A percentile compares a stretch with the other conserved stretches of the same genome.
phyloP scores from a whole-genome alignment of 2,888 invertebrate genomes.

The Nephrotoma guestfalica region DNA sequence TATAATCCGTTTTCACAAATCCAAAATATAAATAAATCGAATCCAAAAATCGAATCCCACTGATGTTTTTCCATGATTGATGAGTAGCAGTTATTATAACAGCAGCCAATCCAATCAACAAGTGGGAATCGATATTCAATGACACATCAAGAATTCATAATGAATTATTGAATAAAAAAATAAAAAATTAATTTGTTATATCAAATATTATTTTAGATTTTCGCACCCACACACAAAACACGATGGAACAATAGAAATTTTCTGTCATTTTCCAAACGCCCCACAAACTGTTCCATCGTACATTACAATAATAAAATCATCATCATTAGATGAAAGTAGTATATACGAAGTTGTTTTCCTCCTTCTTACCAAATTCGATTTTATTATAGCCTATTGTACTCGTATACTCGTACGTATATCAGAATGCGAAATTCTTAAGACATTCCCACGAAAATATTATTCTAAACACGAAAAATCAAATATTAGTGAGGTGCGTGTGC shows the following conservation, averaged over 20 bases:
- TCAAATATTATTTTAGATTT: neutral
- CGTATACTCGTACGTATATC: neutral
- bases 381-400: neutral
- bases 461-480: neutral
- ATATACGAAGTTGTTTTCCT: neutral
- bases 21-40: too few species aligned
- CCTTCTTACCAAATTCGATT: neutral
- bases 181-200: neutral
- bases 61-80: neutral
- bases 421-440: neutral
- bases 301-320: neutral
- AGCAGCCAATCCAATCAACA: neutral
- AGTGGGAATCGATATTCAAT: neutral
- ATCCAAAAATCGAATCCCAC: neutral
- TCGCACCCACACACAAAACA: neutral
- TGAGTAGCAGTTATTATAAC: neutral
- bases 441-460: neutral
- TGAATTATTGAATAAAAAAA: neutral
- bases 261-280: neutral
- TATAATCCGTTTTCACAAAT: too few species aligned
- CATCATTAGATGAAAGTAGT: neutral
- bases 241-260: neutral
- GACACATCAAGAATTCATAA: neutral
- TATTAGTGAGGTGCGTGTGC: neutral
- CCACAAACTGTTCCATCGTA: neutral